These are phyloP conservation scores for Dolichallabes microphthalmus DNA, from an alignment of 2,113 vertebrate genomes.

Conservation along the genomic window DNA sequence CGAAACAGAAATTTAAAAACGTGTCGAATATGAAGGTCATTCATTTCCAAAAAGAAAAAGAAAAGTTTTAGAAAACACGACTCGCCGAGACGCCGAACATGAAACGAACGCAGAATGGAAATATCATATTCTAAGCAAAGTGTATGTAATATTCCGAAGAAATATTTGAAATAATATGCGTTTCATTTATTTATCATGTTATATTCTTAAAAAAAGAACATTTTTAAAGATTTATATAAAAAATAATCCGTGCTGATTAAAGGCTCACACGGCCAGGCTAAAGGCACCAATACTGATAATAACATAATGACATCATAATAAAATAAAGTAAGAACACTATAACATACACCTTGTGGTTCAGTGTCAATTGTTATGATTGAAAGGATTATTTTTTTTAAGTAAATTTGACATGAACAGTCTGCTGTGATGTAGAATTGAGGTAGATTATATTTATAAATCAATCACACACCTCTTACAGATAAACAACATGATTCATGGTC, in stretches of 20 bases:
- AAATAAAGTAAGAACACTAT: background rate
- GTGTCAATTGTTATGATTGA: background rate
- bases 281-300: background rate
- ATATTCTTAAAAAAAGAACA: background rate
- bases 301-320: background rate
- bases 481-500: background rate
- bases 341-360: background rate
- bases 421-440: background rate
- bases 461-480: background rate
- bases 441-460: constrained; percentile 6
- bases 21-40: background rate
- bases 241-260: background rate
- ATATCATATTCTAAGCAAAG: background rate
- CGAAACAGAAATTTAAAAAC: background rate
- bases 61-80: background rate
- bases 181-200: too few species aligned
- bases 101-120: background rate
- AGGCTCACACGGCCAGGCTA: background rate
- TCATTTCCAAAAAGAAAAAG: background rate
- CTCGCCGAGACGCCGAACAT: background rate
- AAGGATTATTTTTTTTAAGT: background rate
- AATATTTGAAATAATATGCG: background rate
- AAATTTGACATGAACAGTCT: background rate
- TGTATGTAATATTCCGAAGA: background rate
- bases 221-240: background rate